Evolutionary conservation across 2,888 invertebrate species (phyloP).

Genomic region (Dasypolia templi): DNA sequence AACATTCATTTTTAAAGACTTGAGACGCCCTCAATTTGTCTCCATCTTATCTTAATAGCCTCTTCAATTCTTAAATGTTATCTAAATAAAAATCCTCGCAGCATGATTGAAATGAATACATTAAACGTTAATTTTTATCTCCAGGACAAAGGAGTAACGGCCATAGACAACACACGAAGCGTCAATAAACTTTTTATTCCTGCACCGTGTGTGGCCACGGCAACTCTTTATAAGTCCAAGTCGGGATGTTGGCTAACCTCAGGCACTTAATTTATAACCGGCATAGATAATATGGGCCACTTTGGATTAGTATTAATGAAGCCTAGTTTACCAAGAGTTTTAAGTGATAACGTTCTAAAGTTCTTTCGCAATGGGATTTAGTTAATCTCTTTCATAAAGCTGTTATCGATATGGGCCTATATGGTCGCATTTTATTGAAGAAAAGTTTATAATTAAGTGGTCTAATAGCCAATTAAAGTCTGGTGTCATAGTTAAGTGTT

Average conservation of each 20-base stretch:
- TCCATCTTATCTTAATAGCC: conserved; percentile 52
- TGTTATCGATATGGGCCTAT: conserved; percentile 24
- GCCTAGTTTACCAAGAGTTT: conserved; percentile 67
- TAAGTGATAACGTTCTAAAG: conserved; percentile 69
- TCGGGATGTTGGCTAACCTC: conserved; percentile 80
- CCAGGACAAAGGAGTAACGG: conserved; percentile 62
- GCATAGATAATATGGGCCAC: conserved; percentile 76
- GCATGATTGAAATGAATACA: conserved; percentile 63
- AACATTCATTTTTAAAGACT: conserved; percentile 16
- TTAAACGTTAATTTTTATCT: conserved; percentile 62
- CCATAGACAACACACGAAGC: conserved; percentile 66
- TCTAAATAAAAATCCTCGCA: conserved; percentile 61
- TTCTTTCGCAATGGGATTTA: conserved; percentile 59
- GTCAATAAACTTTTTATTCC: conserved; percentile 64
- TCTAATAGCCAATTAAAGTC: conserved; percentile 48
- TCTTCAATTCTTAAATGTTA: conserved; percentile 55
- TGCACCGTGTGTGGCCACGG: conserved; percentile 82
- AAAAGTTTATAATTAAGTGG: conserved; percentile 56
- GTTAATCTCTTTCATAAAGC: conserved; percentile 47
- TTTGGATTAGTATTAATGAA: conserved; percentile 80
- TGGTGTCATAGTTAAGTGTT: conserved; percentile 45
- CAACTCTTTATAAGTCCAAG: conserved; percentile 70
- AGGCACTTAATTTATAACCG: conserved; percentile 80
- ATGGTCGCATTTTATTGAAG: conserved; percentile 45
- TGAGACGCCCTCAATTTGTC: conserved; percentile 37